These are phyloP conservation scores for Lagopus leucura DNA, from an alignment of 2,113 vertebrate species.

Conservation along the genomic window DNA sequence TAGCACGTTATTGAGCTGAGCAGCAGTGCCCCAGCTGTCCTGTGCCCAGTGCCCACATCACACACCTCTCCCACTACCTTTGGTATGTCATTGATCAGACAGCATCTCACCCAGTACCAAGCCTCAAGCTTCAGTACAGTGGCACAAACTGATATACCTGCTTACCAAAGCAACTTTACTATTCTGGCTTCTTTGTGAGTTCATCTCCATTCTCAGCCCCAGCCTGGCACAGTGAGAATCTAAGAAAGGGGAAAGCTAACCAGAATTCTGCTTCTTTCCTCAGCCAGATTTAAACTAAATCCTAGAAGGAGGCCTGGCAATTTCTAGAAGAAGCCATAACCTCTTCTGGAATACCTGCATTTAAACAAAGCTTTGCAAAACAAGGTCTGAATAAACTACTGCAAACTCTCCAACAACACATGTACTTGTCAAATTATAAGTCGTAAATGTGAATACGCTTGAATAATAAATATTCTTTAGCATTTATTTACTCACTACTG, in stretches of 20 bases:
- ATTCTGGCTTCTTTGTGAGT: neutral
- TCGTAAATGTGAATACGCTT: neutral
- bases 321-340: neutral
- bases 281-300: neutral
- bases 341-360: neutral
- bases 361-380: neutral
- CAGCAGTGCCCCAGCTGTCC: neutral
- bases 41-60: rapidly evolving
- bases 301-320: neutral
- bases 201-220: neutral
- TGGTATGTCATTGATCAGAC: neutral
- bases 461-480: neutral
- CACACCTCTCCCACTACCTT: neutral
- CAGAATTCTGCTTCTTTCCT: neutral
- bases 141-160: neutral
- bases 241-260: neutral
- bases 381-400: neutral
- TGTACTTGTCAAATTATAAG: neutral
- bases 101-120: neutral
- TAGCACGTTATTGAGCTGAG: neutral
- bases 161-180: neutral
- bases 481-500: neutral
- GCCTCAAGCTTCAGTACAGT: neutral
- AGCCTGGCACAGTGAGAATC: neutral
- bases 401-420: neutral